Percentiles rank a stretch among this genome's conserved stretches.
Conservation (phyloP, 2,113 vertebrate species). For the Pseudolaguvia tuberculata region DNA sequence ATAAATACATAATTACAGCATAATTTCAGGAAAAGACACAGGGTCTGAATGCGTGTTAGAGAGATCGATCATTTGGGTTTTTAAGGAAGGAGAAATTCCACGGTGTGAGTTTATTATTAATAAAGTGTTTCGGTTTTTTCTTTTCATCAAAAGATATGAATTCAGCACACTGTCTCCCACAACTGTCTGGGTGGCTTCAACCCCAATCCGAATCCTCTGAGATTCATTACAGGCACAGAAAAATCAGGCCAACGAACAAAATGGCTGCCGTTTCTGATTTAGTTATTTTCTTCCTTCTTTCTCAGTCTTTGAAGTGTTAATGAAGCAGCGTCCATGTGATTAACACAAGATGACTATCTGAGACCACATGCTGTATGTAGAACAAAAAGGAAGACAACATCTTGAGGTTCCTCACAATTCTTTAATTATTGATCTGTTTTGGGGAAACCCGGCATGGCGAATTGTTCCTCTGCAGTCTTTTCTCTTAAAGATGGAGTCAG, state of each 20-base stretch:
- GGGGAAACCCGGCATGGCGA: conserved; percentile 55
- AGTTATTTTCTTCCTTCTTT: neutral
- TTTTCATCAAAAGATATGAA: conserved; percentile 35
- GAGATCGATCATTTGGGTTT: neutral
- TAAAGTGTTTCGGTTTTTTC: neutral
- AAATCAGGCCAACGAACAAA: conserved; percentile 49
- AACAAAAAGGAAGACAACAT: neutral
- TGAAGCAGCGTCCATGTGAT: conserved; percentile 39
- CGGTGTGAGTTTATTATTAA: neutral
- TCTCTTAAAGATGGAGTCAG: conserved; percentile 14
- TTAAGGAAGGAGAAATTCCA: neutral
- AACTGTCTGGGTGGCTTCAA: conserved; percentile 13
- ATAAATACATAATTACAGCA: too few relatives aligned
- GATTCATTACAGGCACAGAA: conserved; percentile 43
- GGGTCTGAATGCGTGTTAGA: too few relatives aligned
- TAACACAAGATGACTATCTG: conserved; percentile 44
- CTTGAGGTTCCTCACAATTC: conserved; percentile 3
- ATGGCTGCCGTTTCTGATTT: conserved; percentile 32
- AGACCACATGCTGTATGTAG: neutral
- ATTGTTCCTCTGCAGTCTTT: conserved; percentile 24
- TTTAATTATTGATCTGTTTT: conserved; percentile 56
- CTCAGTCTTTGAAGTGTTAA: conserved; percentile 50
- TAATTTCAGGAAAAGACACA: too few relatives aligned
- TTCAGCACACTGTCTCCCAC: conserved; percentile 38
- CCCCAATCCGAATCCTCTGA: conserved; percentile 42